Evolutionary conservation across 2,797 vertebrate species (phyloP).

Genomic region (Odontamblyopus lacepedii): DNA sequence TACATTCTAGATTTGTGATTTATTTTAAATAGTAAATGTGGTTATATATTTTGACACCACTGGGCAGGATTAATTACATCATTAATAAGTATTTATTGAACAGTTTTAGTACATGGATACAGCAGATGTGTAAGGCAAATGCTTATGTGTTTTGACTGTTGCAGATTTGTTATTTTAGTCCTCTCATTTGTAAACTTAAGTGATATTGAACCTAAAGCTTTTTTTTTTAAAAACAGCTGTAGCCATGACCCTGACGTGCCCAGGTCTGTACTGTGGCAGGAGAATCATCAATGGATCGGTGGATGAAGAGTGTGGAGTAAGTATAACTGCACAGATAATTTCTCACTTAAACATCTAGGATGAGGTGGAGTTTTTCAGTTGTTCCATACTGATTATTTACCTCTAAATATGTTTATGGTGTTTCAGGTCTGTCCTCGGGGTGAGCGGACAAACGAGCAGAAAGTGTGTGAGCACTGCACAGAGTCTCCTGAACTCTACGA

Average conservation of each 20-base stretch:
- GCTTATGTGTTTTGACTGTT: no score
- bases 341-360: background rate
- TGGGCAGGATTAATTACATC: background rate
- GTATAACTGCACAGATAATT: conserved; percentile 42
- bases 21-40: background rate
- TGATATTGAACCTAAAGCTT: background rate
- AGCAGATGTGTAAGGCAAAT: no score
- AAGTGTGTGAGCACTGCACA: conserved; percentile 86
- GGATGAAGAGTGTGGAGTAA: conserved; percentile 92
- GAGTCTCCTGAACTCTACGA: conserved; percentile 91
- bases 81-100: background rate
- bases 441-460: conserved; percentile 83
- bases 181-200: background rate
- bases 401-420: background rate
- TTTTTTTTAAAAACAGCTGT: conserved; percentile 74
- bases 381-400: background rate
- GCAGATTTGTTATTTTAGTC: no score
- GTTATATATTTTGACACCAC: background rate
- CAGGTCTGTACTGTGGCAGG: conserved; percentile 94
- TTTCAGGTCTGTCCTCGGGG: conserved; percentile 92
- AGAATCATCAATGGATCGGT: conserved; percentile 78
- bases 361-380: background rate
- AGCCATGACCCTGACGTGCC: conserved; percentile 88
- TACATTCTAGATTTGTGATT: background rate
- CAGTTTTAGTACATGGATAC: background rate